A percentile compares a stretch with the other conserved stretches of the same genome.
These are phyloP conservation scores for Venustaconcha ellipsiformis DNA, from an alignment of 1,140 invertebrate genomes.

Conservation along the genomic window DNA sequence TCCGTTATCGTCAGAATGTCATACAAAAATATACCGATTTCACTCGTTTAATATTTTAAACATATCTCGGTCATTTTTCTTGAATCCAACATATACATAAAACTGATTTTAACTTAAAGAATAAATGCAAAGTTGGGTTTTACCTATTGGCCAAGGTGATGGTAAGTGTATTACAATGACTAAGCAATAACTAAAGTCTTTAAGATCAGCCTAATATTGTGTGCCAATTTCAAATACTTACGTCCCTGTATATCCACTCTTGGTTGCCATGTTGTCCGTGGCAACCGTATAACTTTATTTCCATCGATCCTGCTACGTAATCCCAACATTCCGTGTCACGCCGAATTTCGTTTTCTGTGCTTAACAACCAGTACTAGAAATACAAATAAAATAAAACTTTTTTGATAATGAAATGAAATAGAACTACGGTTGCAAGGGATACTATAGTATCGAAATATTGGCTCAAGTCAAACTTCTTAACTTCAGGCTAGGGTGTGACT, in stretches of 20 bases:
- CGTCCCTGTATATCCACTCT: constrained; percentile 22
- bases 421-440: no score
- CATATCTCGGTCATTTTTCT: no score
- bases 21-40: no score
- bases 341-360: constrained; percentile 14
- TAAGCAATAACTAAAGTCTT: not conserved
- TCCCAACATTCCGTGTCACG: constrained; percentile 27
- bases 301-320: not conserved
- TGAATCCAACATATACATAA: no score
- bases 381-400: no score
- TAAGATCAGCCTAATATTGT: not conserved
- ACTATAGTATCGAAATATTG: no score
- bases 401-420: no score
- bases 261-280: constrained; percentile 23
- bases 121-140: not conserved
- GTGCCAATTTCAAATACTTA: not conserved
- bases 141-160: not conserved
- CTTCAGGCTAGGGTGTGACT: no score
- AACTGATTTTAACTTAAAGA: not conserved
- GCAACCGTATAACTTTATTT: constrained; percentile 14
- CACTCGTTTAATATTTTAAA: no score
- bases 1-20: not conserved
- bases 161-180: not conserved
- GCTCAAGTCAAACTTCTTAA: no score
- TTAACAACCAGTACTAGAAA: constrained; percentile 27